Base-by-base conservation (phyloP, 2,113 vertebrate genomes). In the Notarius lentiginosus region DNA sequence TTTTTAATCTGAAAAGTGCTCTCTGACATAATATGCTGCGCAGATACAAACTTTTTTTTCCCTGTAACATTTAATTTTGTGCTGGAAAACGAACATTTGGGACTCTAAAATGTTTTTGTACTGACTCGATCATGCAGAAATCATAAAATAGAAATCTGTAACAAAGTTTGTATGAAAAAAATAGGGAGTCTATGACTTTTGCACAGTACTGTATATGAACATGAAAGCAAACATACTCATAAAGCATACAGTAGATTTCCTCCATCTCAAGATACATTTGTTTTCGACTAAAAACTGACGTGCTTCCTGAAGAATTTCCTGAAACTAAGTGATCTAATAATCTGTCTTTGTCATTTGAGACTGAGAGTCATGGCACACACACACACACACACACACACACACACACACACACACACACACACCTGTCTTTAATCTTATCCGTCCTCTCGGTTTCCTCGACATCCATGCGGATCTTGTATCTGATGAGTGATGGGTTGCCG, bases 401-500 rank as follows among this genome's bases (percentile, higher is more conserved):
- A n/a, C n/a, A n/a, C n/a, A n/a, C n/a, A n/a, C n/a, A n/a, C n/a
- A n/a, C n/a, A n/a, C n/a, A 34, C 1, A 41, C 41, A 41, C 27
- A 99, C 98, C 94, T 96, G 0, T 96, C 95, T 89, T 97, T 98
- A 65, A 96, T 91, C 90, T 96, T 97, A 87, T 95, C 96, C 0
- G 96, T 98, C 47, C 94, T 94, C 90, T 99, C 97, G 6, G 96
- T 97, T 0, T 97, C 97, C 73, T 99, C 97, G 0, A 99, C 95
- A 89, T 99, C 97, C 98, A 99, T 99, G 81, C 98, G 96, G 88
- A 99, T 98, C 90, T 97, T 99, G 91, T 99, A 99, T 90, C 96
- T 97, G 87, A 99, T 93, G 0, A 98, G 95, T 0, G 92, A 94
- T 3, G 88, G 87, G 20, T 95, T 94, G 81, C 89, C 77, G 0